phyloP scores from a whole-genome alignment of 2,888 invertebrate genomes.

The Phytoseiulus persimilis region DNA sequence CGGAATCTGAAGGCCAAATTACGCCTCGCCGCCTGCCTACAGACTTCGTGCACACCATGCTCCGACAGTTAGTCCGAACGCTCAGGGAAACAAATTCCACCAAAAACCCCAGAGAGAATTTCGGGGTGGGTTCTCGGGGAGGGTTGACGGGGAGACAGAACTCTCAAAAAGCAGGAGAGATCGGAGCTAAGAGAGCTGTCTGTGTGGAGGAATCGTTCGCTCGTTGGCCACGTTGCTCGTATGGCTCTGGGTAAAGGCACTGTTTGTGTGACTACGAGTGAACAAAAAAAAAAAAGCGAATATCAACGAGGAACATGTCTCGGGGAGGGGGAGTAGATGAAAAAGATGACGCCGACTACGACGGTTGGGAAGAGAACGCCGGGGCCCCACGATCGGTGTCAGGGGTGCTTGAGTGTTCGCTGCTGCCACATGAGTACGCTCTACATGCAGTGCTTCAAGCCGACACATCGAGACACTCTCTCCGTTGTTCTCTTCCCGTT shows the following conservation, averaged over 20 bases:
- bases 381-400: neutral
- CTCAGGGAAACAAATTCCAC: neutral
- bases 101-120: neutral
- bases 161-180: neutral
- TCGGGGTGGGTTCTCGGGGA: neutral
- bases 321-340: neutral
- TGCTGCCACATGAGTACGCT: neutral
- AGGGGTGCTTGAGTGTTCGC: neutral
- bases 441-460: neutral
- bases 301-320: neutral
- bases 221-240: too few species aligned
- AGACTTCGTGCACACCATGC: neutral
- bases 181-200: neutral
- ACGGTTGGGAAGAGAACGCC: neutral
- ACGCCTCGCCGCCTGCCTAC: neutral
- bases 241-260: neutral
- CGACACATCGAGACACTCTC: neutral
- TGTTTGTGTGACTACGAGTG: neutral
- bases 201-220: neutral
- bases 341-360: neutral
- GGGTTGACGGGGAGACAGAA: neutral
- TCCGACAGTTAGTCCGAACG: neutral
- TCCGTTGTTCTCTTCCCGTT: neutral
- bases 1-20: conserved; percentile 22
- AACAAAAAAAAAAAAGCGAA: neutral